Evolutionary conservation across 2,888 invertebrate species (phyloP).

Genomic region (Mesopsocus fuscifrons): DNA sequence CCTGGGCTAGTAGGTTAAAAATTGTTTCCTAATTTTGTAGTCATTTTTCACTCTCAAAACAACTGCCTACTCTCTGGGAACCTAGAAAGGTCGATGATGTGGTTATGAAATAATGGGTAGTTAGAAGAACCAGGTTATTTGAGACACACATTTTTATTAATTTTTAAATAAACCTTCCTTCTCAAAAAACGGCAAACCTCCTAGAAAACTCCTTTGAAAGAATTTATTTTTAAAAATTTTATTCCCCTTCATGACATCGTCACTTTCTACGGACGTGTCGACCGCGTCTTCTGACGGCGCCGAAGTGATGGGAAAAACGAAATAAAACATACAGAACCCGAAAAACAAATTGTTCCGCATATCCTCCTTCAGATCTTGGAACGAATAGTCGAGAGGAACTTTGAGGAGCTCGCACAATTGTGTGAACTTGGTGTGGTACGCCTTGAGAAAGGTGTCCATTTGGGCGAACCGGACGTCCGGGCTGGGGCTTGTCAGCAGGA

Average conservation of each 20-base stretch:
- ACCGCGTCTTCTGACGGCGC: not conserved
- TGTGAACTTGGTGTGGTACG: not conserved
- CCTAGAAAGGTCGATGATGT: too few species aligned
- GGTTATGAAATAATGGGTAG: too few species aligned
- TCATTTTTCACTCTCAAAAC: too few species aligned
- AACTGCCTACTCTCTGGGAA: too few species aligned
- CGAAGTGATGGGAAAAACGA: not conserved
- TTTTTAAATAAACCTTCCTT: not conserved
- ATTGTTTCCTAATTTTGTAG: too few species aligned
- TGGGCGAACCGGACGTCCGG: not conserved
- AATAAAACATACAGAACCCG: not conserved
- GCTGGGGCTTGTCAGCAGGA: not conserved
- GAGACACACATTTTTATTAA: constrained; percentile 10
- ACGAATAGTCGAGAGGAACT: not conserved
- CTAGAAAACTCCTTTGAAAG: not conserved
- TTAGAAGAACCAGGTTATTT: too few species aligned
- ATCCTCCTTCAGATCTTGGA: not conserved
- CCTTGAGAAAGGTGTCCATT: not conserved
- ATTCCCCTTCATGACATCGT: not conserved
- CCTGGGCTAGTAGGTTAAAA: too few species aligned
- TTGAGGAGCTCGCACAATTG: not conserved
- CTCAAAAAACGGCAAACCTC: not conserved
- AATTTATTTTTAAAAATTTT: not conserved
- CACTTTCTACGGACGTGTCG: not conserved
- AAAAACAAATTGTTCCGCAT: not conserved